Evolutionary conservation across 2,888 invertebrate species (phyloP).

Genomic region (Gibbula magus): DNA sequence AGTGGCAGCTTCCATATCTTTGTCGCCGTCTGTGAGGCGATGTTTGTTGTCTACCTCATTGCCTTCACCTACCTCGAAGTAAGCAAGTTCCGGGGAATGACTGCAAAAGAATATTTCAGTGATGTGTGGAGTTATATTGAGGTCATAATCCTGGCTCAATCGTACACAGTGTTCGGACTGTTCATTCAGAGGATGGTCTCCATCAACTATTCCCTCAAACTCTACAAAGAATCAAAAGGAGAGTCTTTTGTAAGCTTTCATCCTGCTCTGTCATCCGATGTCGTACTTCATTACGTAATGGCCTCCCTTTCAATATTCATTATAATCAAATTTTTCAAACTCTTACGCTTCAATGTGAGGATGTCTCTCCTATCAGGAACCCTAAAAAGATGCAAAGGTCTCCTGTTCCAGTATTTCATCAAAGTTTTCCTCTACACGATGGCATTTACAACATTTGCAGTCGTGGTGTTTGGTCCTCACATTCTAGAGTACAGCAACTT

Average conservation of each 20-base stretch:
- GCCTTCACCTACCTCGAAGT: slow-evolving; percentile 49
- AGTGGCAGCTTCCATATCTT: slow-evolving; percentile 44
- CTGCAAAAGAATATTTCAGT: slow-evolving; percentile 45
- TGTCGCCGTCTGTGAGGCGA: slow-evolving; percentile 46
- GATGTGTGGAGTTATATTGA: slow-evolving; percentile 56
- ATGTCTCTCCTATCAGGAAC: slow-evolving; percentile 48
- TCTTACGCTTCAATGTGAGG: slow-evolving; percentile 52
- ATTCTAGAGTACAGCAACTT: slow-evolving; percentile 43
- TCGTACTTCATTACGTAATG: slow-evolving; percentile 48
- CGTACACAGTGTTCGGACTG: slow-evolving; percentile 47
- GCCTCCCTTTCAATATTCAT: slow-evolving; percentile 49
- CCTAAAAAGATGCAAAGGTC: slow-evolving; percentile 33
- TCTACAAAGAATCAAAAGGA: slow-evolving; percentile 35
- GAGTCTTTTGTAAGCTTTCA: slow-evolving; percentile 54
- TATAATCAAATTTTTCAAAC: slow-evolving; percentile 55
- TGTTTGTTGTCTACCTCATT: slow-evolving; percentile 49
- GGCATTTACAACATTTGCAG: slow-evolving; percentile 49
- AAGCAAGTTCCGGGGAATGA: slow-evolving; percentile 40
- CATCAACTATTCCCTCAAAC: slow-evolving; percentile 39
- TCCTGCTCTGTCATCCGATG: slow-evolving; percentile 50
- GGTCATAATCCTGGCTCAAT: slow-evolving; percentile 46
- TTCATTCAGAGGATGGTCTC: slow-evolving; percentile 51
- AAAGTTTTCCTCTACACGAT: slow-evolving; percentile 38
- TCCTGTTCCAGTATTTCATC: slow-evolving; percentile 41
- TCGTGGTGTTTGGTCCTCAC: slow-evolving; percentile 44